These are phyloP conservation scores for Eudemis profundana DNA, from an alignment of 2,888 invertebrate genomes.

Conservation along the genomic window DNA sequence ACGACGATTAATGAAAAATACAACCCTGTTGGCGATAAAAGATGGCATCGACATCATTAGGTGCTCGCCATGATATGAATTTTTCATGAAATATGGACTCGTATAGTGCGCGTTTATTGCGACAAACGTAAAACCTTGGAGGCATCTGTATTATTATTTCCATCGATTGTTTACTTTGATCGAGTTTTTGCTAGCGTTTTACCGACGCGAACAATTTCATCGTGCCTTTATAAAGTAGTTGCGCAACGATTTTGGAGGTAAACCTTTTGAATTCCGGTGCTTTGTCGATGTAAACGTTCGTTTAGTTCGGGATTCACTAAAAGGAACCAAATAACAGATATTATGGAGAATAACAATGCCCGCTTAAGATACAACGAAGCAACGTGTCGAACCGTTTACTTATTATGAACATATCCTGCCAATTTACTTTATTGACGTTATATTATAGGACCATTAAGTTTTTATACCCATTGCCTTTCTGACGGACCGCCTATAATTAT, in stretches of 20 bases:
- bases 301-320: conserved; percentile 12
- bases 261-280: conserved; percentile 24
- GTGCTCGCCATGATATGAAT: conserved; percentile 76
- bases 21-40: conserved; percentile 76
- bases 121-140: conserved; percentile 58
- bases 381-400: conserved; percentile 74
- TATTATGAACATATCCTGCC: conserved; percentile 77
- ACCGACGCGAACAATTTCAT: conserved; percentile 67
- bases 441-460: conserved; percentile 80
- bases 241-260: conserved; percentile 54
- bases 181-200: conserved; percentile 65
- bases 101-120: conserved; percentile 67
- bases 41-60: conserved; percentile 81
- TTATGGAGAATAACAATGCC: conserved; percentile 37
- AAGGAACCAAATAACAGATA: conserved; percentile 34
- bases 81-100: conserved; percentile 82
- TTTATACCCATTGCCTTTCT: conserved; percentile 74
- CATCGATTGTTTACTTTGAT: conserved; percentile 64
- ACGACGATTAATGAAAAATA: conserved; percentile 79
- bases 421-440: conserved; percentile 82
- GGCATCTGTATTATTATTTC: conserved; percentile 68
- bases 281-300: conserved; percentile 10
- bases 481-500: conserved; percentile 76
- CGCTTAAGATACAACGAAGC: conserved; percentile 53
- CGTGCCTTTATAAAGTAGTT: conserved; percentile 59